A percentile compares a stretch with the other conserved stretches of the same genome.
phyloP scores from a whole-genome alignment of 2,888 invertebrate genomes.

The Sinohyriopsis cumingii region DNA sequence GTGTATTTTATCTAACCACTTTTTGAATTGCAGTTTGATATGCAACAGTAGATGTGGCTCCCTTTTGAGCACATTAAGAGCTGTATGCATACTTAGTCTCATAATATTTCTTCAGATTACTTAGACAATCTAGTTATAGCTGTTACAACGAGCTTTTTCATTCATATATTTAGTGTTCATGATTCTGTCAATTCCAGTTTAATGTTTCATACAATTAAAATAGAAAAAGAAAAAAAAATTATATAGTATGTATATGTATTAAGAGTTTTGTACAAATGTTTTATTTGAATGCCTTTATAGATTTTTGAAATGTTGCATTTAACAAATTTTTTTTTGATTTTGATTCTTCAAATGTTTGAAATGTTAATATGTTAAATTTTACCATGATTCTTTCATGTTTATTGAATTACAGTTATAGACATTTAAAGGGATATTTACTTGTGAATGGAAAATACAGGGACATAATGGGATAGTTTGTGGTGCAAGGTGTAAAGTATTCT shows the following conservation, averaged over 20 bases:
- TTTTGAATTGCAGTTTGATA: constrained; percentile 38
- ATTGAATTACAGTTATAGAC: constrained; percentile 33
- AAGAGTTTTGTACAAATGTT: constrained; percentile 46
- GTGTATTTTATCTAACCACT: constrained; percentile 46
- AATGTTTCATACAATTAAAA: constrained; percentile 44
- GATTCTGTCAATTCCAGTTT: constrained; percentile 56
- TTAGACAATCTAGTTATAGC: constrained; percentile 63
- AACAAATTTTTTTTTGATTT: constrained; percentile 30
- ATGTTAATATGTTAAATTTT: constrained; percentile 37
- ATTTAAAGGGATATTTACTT: constrained; percentile 18
- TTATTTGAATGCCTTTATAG: constrained; percentile 56
- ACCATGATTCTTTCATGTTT: constrained; percentile 53
- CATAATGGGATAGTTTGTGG: too few relatives aligned
- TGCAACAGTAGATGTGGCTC: constrained; percentile 52
- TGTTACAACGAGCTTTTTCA: constrained; percentile 57
- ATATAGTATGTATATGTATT: constrained; percentile 29
- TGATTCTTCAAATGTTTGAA: constrained; percentile 50
- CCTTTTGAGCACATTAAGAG: constrained; percentile 66
- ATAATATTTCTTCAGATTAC: constrained; percentile 40
- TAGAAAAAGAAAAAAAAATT: constrained; percentile 28
- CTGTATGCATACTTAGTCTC: constrained; percentile 32
- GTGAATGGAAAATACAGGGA: too few relatives aligned
- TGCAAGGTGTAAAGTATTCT: too few relatives aligned
- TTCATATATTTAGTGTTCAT: constrained; percentile 57
- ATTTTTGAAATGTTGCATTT: constrained; percentile 60